Conservation (phyloP, 2,888 invertebrate genomes). For the Synanthedon andrenaeformis region DNA sequence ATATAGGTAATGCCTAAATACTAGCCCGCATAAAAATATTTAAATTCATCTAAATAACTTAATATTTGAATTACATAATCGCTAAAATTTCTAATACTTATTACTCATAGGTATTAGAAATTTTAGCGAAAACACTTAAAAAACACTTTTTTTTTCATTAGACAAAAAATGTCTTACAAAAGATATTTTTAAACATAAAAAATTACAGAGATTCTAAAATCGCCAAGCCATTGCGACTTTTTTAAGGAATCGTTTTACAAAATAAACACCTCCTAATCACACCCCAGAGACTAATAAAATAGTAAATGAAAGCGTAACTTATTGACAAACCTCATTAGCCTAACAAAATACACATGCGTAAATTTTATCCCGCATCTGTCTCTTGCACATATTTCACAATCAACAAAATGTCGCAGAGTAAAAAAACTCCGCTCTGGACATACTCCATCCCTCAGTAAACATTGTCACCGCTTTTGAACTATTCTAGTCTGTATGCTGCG, state of each 20-base stretch:
- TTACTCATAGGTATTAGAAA: too few relatives aligned
- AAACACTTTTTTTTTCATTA: too few relatives aligned
- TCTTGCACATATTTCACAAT: conserved; percentile 39
- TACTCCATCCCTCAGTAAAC: conserved; percentile 30
- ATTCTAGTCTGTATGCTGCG: conserved; percentile 32
- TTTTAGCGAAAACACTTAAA: too few relatives aligned
- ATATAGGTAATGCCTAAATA: too few relatives aligned
- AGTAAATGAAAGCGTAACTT: conserved; percentile 46
- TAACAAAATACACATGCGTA: conserved; percentile 65
- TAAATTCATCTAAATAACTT: too few relatives aligned
- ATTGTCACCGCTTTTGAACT: conserved; percentile 30
- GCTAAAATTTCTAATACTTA: too few relatives aligned
- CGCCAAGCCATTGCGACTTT: not conserved
- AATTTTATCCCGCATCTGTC: conserved; percentile 48
- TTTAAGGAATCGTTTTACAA: conserved; percentile 27
- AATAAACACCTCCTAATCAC: conserved; percentile 36
- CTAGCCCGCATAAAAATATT: too few relatives aligned
- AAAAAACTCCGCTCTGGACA: conserved; percentile 31
- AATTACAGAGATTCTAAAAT: not conserved
- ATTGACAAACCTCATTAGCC: conserved; percentile 60
- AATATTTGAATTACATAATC: too few relatives aligned
- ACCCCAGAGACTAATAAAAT: conserved; percentile 36
- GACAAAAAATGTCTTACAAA: too few relatives aligned
- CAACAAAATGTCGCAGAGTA: conserved; percentile 21
- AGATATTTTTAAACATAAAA: not conserved